Base-by-base conservation (phyloP, 1,140 invertebrate species). In the Zophobas atratus region DNA sequence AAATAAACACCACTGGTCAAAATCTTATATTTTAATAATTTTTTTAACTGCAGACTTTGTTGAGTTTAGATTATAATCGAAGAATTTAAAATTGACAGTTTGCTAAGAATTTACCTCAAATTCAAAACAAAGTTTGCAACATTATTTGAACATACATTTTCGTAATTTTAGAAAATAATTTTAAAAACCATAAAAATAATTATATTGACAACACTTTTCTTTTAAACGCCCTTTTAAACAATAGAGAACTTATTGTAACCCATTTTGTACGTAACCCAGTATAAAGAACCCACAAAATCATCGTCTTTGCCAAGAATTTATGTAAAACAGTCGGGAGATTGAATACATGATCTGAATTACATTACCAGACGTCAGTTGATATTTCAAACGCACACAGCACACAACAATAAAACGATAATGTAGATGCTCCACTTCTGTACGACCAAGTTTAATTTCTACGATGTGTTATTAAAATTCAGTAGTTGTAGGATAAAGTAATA, bases 271-370 rank as follows among this genome's bases (percentile, higher is more conserved):
- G 36, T 38, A 39, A n/a, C 39, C 1, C 1, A 1, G 38, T n/a
- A 4, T 5, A 8, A 38, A 63, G 33, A 41, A 41, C 1, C 57
- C 56, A n/a, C 56, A 60, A 36, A 60, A 60, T 38, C 56, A 60
- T 39, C 56, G 56, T 60, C 39, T 67, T 39, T 57, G 38, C 39
- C 60, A 67, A 46, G 56, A 60, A 60, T 60, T 60, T 60, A 60
- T 60, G 60, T 67, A 67, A 67, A 67, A 67, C 39, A 39, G n/a
- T 67, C 43, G 39, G 39, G 3, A 67, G 60, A 67, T 67, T 67
- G 60, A 67, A 67, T 67, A 43, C 60, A 46, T 67, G 60, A 46
- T 67, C 60, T 41, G 60, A 67, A 67, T 67, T 32, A 20, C 39
- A 67, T 32, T 67, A 67, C 20, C 55, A 32, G 20, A 32, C 49